These are phyloP conservation scores for Tetropium fuscum DNA, from an alignment of 2,888 invertebrate genomes.

Conservation along the genomic window DNA sequence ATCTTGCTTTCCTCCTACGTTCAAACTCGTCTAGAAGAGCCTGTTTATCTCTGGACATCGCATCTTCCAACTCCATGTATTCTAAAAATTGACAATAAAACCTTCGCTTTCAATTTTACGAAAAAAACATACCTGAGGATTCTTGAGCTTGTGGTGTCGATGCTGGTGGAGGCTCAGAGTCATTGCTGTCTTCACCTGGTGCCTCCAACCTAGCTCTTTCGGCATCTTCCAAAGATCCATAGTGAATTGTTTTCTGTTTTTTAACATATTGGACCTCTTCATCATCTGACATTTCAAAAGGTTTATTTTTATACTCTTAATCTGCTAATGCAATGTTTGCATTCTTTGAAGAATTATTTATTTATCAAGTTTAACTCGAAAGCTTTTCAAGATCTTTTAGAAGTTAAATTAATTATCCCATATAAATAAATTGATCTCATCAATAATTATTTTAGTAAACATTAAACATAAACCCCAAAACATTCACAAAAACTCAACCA, in stretches of 20 bases:
- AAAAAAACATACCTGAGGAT: slow-evolving; percentile 71
- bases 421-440: no score
- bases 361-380: no score
- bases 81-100: no score
- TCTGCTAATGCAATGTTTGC: no score
- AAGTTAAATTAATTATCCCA: no score
- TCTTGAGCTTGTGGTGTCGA: slow-evolving; percentile 75
- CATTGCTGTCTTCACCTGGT: slow-evolving; percentile 68
- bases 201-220: slow-evolving; percentile 79
- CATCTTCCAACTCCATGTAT: slow-evolving; percentile 89
- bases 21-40: slow-evolving; percentile 97
- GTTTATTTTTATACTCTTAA: no score
- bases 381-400: no score
- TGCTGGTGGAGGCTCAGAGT: slow-evolving; percentile 69
- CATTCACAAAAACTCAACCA: no score
- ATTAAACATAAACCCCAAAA: no score
- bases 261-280: slow-evolving; percentile 81
- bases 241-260: slow-evolving; percentile 83
- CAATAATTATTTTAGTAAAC: no score
- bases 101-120: no score
- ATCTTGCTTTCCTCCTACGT: slow-evolving; percentile 89
- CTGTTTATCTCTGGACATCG: slow-evolving; percentile 89
- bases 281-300: slow-evolving; percentile 88
- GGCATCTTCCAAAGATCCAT: slow-evolving; percentile 90
- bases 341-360: no score